These are phyloP conservation scores for Anabas testudineus DNA, from an alignment of 2,797 vertebrate species.

Conservation along the genomic window DNA sequence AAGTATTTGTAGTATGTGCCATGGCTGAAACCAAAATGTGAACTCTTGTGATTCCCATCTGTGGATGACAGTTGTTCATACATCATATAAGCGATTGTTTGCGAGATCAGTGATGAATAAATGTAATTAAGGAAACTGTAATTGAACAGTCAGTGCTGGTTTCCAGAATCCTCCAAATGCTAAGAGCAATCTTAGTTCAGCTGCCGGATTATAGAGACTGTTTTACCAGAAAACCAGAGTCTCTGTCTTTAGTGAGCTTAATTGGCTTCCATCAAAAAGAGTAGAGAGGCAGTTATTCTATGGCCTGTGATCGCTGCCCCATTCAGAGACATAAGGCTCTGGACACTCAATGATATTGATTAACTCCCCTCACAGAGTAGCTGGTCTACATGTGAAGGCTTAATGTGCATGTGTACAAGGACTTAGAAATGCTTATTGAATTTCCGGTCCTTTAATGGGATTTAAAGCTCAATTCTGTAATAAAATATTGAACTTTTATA, in stretches of 20 bases:
- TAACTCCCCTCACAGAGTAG: constrained; percentile 48
- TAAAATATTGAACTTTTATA: constrained; percentile 38
- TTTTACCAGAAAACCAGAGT: constrained; percentile 21
- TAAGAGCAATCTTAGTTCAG: constrained; percentile 19
- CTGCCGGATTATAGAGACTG: constrained; percentile 23
- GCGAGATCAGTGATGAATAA: constrained; percentile 48
- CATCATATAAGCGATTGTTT: constrained; percentile 38
- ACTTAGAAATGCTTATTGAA: constrained; percentile 53
- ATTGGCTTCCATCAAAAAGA: constrained; percentile 35
- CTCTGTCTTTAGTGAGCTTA: constrained; percentile 33
- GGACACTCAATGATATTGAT: constrained; percentile 68
- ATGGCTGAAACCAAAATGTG: constrained; percentile 20
- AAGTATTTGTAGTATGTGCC: neutral
- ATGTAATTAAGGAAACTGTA: constrained; percentile 31
- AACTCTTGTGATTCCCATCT: constrained; percentile 15
- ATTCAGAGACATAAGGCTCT: constrained; percentile 43
- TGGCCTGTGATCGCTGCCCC: constrained; percentile 47
- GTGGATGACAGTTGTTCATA: constrained; percentile 32
- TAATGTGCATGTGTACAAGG: constrained; percentile 61
- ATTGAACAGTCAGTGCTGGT: constrained; percentile 36
- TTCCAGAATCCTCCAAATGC: constrained; percentile 31
- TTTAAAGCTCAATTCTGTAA: constrained; percentile 37
- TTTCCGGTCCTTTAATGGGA: constrained; percentile 46
- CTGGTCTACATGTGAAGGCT: constrained; percentile 50
- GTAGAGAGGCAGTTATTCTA: constrained; percentile 33